Evolutionary conservation across 2,797 vertebrate species (phyloP).

Genomic region (Balearica regulorum): DNA sequence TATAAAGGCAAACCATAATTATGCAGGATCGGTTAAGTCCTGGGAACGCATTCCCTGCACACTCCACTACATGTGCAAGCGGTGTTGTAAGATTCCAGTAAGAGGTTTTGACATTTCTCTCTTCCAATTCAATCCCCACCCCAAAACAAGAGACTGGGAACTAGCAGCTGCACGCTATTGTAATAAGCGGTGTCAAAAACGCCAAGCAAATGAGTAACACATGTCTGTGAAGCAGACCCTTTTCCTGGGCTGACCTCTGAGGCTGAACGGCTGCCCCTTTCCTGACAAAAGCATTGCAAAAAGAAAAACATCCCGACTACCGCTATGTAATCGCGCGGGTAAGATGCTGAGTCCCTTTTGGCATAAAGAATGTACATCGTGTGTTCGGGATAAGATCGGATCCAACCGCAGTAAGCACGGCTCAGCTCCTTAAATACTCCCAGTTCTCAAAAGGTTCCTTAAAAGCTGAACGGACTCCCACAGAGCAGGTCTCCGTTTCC

Average conservation of each 20-base stretch:
- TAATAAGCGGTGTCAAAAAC: neutral
- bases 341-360: neutral
- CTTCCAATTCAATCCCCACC: neutral
- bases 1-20: neutral
- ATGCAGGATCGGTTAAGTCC: neutral
- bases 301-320: neutral
- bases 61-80: neutral
- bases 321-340: fast-evolving
- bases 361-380: fast-evolving
- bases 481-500: neutral
- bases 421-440: neutral
- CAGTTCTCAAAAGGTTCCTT: neutral
- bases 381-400: fast-evolving
- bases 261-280: neutral
- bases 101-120: neutral
- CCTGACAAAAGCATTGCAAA: neutral
- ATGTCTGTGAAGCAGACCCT: neutral
- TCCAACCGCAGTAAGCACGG: neutral
- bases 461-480: neutral
- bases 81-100: neutral
- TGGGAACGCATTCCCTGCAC: neutral
- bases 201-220: constrained; percentile 24
- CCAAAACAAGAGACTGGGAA: neutral
- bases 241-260: neutral
- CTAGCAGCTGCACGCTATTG: neutral